Base-by-base conservation (phyloP, 2,113 vertebrate genomes). In the Bos indicus region DNA sequence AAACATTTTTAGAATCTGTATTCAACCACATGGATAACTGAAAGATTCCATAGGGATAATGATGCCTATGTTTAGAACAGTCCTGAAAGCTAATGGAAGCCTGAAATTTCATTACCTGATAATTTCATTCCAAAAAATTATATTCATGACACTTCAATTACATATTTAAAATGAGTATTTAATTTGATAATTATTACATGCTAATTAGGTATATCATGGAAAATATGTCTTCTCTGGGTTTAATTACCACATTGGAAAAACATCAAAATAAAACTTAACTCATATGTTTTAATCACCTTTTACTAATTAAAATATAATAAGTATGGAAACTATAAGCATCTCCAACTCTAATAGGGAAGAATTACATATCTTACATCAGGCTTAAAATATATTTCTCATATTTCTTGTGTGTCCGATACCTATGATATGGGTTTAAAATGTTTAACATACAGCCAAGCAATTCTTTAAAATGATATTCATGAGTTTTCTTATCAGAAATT, bases 101-200 rank as follows among this genome's bases (percentile, higher is more conserved):
- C 78, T 98, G 87, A 94, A 51, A 3, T 91, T 97, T 92, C 93
- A 98, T 96, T 94, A 97, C 84, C 87, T 93, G 91, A 95, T 90
- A 98, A 97, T 98, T 97, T 98, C 54, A 89, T 97, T 97, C 93
- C 85, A 83, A 98, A 97, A 98, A 96, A 98, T 98, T 97, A 98
- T 94, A 96, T 97, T 98, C 98, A 96, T 98, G 98, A 98, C 97
- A 98, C 92, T 98, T 98, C 97, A 98, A 98, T 98, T 98, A 97
- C 71, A 98, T 95, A 96, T 90, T 95, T 98, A 95, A 98, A 98
- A 97, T 98, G 98, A 98, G 95, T 96, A 97, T 97, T 98, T 98
- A 99, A 98, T 98, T 99, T 97, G 97, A 98, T 97, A 98, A 97
- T 98, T 98, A 99, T 98, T 98, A 98, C 92, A 98, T 96, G 88